Evolutionary conservation across 92 coral and sea anemone species (phyloP), one percentile per base, ranked within the genome.

Genomic region (Virgularia gustaviana): DNA sequence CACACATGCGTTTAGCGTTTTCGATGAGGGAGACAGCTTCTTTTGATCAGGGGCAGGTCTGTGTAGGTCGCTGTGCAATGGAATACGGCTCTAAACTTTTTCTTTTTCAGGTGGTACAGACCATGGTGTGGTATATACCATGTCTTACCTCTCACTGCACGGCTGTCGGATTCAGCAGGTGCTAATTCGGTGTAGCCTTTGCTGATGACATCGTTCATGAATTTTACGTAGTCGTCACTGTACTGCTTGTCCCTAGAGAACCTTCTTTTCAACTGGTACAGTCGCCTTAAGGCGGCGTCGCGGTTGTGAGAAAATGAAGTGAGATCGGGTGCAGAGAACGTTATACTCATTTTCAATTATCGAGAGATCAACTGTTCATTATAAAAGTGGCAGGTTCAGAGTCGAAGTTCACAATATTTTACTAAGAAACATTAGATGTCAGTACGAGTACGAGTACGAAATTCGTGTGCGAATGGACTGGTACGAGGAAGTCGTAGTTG

Each of bases 111-210:
- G 22, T 59, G 65, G 42, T 59, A 59, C 22, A 59, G 19, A 1
- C 65, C 43, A 33, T 59, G 42, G 33, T 55, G 62, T 16, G 54
- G 62, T 7, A 55, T 22, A 25, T 15, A 55, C 62, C 34, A 25
- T 3, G 36, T 18, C 39, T 59, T 59, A 16, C 51, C 2, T 7
- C 55, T 33, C 30, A 31, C 73, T 2, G 19, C 38, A 3, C 35
- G 59, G 4, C 15, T 7, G 5, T 28, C 39, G 9, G 11, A 10
- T 30, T 39, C 41, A 3, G 13, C 51, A 13, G 70, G 34, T 4
- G 57, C 83, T 33, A 49, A 43, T 51, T 55, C 74, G n/a, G 84
- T 65, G 55, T 72, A 70, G 20, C 70, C 79, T 10, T 81, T 74
- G 37, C 6, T 44, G 39, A 74, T 62, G 39, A 73, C 63, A 10